Percentiles rank a stretch among this genome's conserved stretches.
Conservation (phyloP, 2,797 vertebrate species). For the Babyrousa celebensis region DNA sequence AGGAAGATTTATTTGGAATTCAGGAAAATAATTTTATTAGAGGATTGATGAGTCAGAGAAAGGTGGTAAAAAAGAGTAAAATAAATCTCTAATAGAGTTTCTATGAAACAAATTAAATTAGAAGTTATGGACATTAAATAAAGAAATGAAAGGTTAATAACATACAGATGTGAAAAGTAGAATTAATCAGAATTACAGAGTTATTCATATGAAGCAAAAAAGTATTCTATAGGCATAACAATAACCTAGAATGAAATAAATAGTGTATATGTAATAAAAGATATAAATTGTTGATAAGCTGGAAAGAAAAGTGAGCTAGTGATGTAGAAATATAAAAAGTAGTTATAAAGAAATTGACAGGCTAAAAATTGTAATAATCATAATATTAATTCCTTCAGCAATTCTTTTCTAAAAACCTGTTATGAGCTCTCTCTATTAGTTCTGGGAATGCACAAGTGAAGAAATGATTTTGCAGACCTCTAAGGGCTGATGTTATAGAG, state of each 20-base stretch:
- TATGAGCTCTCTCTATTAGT: not conserved
- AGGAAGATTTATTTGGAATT: slow-evolving; percentile 45
- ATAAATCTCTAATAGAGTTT: slow-evolving; percentile 52
- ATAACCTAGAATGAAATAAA: slow-evolving; percentile 69
- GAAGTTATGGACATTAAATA: slow-evolving; percentile 82
- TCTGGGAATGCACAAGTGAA: not conserved
- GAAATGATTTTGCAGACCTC: not conserved
- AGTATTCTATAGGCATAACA: slow-evolving; percentile 51
- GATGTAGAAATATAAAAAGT: not conserved
- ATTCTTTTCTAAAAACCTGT: not conserved
- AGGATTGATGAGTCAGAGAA: slow-evolving; percentile 64
- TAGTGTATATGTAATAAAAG: slow-evolving; percentile 70
- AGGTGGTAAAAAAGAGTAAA: slow-evolving; percentile 5
- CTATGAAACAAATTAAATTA: slow-evolving; percentile 71
- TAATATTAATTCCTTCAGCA: not conserved
- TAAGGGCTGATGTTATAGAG: not conserved
- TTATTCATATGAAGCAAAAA: slow-evolving; percentile 67
- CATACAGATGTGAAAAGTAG: slow-evolving; percentile 65
- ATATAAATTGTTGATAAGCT: slow-evolving; percentile 48
- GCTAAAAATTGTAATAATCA: not conserved
- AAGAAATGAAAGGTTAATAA: slow-evolving; percentile 74
- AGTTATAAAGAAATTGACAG: not conserved
- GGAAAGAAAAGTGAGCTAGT: slow-evolving; percentile 67
- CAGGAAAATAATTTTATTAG: slow-evolving; percentile 39
- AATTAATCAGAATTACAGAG: slow-evolving; percentile 42